Percentiles rank a stretch among this genome's conserved stretches.
Evolutionary conservation across 92 coral and sea anemone species (phyloP).

Genomic region (Heliopora coerulea): DNA sequence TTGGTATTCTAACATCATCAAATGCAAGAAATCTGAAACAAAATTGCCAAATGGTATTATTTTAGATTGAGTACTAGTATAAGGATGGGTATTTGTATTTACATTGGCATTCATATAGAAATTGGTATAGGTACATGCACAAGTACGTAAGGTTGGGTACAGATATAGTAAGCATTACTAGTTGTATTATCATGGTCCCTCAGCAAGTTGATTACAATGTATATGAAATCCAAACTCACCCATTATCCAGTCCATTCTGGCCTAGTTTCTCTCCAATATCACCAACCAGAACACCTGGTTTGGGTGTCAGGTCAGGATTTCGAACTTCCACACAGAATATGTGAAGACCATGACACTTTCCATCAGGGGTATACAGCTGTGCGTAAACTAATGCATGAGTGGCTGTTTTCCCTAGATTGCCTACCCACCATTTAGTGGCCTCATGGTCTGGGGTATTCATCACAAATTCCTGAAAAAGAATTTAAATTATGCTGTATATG

Average conservation of each 20-base stretch:
- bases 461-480: slow-evolving; percentile 69
- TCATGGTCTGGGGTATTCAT: slow-evolving; percentile 81
- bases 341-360: slow-evolving; percentile 90
- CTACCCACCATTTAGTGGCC: slow-evolving; percentile 99
- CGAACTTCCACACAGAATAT: slow-evolving; percentile 84
- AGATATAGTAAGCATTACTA: too few species aligned
- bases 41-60: slow-evolving; percentile 3
- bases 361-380: slow-evolving; percentile 92
- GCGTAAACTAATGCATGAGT: slow-evolving; percentile 96
- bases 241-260: slow-evolving; percentile 91
- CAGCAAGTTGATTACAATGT: too few species aligned
- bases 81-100: too few species aligned
- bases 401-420: slow-evolving; percentile 87
- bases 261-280: slow-evolving; percentile 96
- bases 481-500: too few species aligned
- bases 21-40: slow-evolving; percentile 80
- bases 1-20: slow-evolving; percentile 82
- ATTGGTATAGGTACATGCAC: too few species aligned
- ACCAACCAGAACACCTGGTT: slow-evolving; percentile 92
- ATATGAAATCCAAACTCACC: too few species aligned
- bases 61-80: too few species aligned
- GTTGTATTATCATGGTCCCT: too few species aligned
- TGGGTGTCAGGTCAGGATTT: slow-evolving; percentile 73
- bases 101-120: too few species aligned
- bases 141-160: too few species aligned